Base-by-base conservation (phyloP, 1,140 invertebrate species). In the Drosophila repleta region DNA sequence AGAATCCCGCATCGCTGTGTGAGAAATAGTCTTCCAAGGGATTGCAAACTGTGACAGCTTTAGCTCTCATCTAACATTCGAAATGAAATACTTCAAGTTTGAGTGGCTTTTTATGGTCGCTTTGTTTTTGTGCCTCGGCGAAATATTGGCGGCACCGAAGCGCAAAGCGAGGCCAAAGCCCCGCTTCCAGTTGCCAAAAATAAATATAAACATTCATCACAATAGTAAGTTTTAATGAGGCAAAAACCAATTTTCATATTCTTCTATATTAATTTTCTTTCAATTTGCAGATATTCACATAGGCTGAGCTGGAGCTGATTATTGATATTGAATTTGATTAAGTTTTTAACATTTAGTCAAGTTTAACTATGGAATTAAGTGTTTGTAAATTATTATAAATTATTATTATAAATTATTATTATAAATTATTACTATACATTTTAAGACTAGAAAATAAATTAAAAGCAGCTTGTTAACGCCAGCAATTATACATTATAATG, bases 171-270 rank as follows among this genome's bases (percentile, higher is more conserved):
- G 64, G 39, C 15, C 39, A 8, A 15, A 43, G 15, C 39, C 39
- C 43, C 56, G 6, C 10, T 66, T 13, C 29, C 49, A 0, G 48
- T 4, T 82, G 46, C 80, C 80, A n/a, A 84, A 85, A 51, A 32
- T 87, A 1, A 68, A 82, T 35, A 78, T 87, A 10, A 73, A 88
- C 39, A 82, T 88, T 17, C 83, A 88, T 57, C 82, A 87, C 43
- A 87, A 88, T 65, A 88, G 82, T 87, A 62, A 87, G 83, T 69
- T 41, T 2, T 20, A 26, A 39, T 43, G 32, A 45, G 43, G 11
- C 48, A 20, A 17, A 17, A 15, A 0, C 20, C 17, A 45, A 10
- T 29, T 24, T 11, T 24, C 29, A 15, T 43, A 39, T 17, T 11
- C 21, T 3, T 49, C 24, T 35, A 1, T 6, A n/a, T n/a, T n/a